Base-by-base conservation (phyloP, 2,797 vertebrate species). In the Ciconia nigra region DNA sequence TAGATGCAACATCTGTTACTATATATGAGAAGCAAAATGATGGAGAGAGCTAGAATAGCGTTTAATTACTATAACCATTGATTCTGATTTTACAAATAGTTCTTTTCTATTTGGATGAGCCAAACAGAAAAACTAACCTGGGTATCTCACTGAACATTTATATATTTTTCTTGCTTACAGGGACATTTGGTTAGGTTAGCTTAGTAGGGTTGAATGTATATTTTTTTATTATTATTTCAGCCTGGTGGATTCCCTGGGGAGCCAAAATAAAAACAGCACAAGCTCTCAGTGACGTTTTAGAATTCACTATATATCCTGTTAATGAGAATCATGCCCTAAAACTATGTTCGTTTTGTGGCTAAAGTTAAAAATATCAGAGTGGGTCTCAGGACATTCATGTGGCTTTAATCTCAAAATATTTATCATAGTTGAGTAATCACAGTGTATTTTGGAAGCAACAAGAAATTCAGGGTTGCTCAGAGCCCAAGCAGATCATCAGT, bases 271-370 rank as follows among this genome's bases (percentile, higher is more conserved):
- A 93, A 95, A 3, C 41, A 90, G 41, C 57, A 67, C 21, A 35
- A 88, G 54, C 59, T 91, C 62, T 47, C 13, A 13, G 82, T 74
- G 84, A 49, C 84, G 90, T 86, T 39, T 95, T 39, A 72, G 79
- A 91, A 54, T 67, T 95, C 15, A 5, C 39, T 61, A 3, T 37
- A 0, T 21, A 47, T 65, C 39, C 46, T 37, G 5, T 13, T 94
- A 51, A 87, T 78, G 76, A 93, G 66, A 95, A 88, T 83, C 58
- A n/a, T 82, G 51, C 72, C 89, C 82, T 83, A 77, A 90, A 92
- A 79, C 12, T 69, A 42, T 7, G 2, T 73, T 71, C 25, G 17
- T 78, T 51, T 73, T 42, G 51, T 62, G 54, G 22, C 37, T 29
- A 9, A 65, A 77, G 5, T 71, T 87, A 82, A 91, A 96, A 96